Evolutionary conservation across 2,113 vertebrate genomes (phyloP).

Genomic region (Halcyon malimbica): DNA sequence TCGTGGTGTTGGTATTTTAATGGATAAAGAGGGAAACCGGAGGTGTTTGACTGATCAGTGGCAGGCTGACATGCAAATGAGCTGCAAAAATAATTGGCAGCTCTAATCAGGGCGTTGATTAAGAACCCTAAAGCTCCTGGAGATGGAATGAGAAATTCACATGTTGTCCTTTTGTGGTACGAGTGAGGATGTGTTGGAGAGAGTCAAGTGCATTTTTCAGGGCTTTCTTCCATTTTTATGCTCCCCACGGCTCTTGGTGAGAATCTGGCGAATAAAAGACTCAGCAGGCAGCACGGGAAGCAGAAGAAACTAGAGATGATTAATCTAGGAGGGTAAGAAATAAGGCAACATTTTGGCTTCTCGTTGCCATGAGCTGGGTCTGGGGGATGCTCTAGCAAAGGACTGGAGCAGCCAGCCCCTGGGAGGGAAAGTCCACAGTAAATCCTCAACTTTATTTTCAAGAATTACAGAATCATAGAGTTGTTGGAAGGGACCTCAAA

Average conservation of each 20-base stretch:
- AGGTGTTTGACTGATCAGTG: neutral
- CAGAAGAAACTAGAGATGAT: neutral
- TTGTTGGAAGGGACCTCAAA: neutral
- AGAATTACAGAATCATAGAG: neutral
- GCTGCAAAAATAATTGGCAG: neutral
- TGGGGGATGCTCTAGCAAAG: neutral
- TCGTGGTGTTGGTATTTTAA: neutral
- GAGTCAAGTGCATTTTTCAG: neutral
- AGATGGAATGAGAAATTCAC: neutral
- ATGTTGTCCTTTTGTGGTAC: neutral
- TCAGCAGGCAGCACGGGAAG: neutral
- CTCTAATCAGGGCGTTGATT: slow-evolving; percentile 41
- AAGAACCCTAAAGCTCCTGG: neutral
- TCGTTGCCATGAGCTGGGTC: neutral
- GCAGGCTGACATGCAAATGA: neutral
- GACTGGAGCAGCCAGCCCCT: neutral
- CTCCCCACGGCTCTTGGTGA: neutral
- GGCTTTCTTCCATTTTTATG: neutral
- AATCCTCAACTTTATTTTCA: neutral
- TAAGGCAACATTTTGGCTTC: neutral
- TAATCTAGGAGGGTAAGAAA: neutral
- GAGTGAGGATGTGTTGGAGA: neutral
- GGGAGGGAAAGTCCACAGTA: neutral
- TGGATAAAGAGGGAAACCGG: neutral
- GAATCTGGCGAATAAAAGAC: neutral